Conservation (phyloP, 2,888 invertebrate genomes). For the Dione juno region DNA sequence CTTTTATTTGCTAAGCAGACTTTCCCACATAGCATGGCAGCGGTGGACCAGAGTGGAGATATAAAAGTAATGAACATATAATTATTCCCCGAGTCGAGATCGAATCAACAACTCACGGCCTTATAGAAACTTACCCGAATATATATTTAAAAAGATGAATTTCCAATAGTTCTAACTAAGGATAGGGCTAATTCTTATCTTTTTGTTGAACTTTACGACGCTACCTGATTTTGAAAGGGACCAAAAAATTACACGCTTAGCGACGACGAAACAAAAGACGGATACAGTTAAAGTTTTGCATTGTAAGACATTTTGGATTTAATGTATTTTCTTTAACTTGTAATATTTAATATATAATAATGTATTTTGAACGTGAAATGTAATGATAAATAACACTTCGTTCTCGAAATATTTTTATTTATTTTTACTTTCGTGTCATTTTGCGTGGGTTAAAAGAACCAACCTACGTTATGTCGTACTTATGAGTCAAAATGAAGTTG, state of each 20-base stretch:
- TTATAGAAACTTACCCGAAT: background rate
- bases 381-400: background rate
- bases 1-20: background rate
- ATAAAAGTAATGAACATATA: no score
- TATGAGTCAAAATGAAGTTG: slow-evolving; percentile 39
- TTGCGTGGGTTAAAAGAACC: slow-evolving; percentile 30
- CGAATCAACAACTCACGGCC: no score
- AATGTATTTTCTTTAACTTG: slow-evolving; percentile 9
- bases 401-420: slow-evolving; percentile 3
- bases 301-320: slow-evolving; percentile 18
- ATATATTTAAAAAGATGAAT: background rate
- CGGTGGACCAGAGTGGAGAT: no score
- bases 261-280: slow-evolving; percentile 31
- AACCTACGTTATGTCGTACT: slow-evolving; percentile 28
- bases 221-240: slow-evolving; percentile 24
- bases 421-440: slow-evolving; percentile 20
- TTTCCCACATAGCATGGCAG: no score
- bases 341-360: background rate
- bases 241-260: slow-evolving; percentile 17
- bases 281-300: slow-evolving; percentile 26
- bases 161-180: background rate
- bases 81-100: no score
- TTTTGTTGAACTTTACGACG: slow-evolving; percentile 8
- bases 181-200: slow-evolving; percentile 1
- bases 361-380: background rate